phyloP scores from a whole-genome alignment of 2,113 vertebrate species.

The human region GRCh38 chr6:72297501-72298000 shows the following conservation, averaged over 20 bases:
- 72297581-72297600: neutral
- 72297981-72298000: fast-evolving
- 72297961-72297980: neutral
- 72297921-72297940: neutral
- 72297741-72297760: neutral
- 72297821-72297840: neutral
- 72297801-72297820: neutral
- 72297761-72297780: neutral
- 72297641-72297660: neutral
- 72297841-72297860: neutral
- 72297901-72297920: neutral
- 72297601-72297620: neutral
- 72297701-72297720: neutral
- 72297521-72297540: neutral
- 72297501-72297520: neutral
- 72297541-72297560: neutral
- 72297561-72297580: neutral
- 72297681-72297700: neutral
- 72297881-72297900: neutral
- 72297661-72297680: neutral
- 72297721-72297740: neutral
- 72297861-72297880: neutral
- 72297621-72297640: neutral
- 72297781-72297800: neutral
- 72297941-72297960: neutral